Base-by-base conservation (phyloP, 1,140 invertebrate species). In the Drosophila nannoptera region DNA sequence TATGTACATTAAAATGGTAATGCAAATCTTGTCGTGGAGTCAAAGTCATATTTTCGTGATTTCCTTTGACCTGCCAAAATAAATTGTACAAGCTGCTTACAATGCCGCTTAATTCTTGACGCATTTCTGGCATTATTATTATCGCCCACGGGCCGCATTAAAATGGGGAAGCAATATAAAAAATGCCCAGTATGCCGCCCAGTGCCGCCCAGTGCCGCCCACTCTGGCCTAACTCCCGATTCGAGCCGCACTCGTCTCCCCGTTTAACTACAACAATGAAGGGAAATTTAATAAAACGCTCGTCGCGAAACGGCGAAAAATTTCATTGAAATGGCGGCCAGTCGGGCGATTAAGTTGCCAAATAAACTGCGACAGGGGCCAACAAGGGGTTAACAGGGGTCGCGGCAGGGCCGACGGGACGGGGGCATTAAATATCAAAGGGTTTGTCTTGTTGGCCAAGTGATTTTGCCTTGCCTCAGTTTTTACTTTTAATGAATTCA, bases 401-500 rank as follows among this genome's bases (percentile, higher is more conserved):
- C 22, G 22, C 29, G 53, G 16, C 12, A 16, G 12, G 66, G 40
- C 50, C 45, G 33, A 45, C 1, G 9, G 1, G 29, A 1, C 4
- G 7, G 9, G 33, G 68, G 81, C 66, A 86, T 86, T 81, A 86
- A 86, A 86, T 86, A 86, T 86, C 81, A 86, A 86, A 86, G 81
- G 82, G 74, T 73, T 78, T 72, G 74, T 75, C 71, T 75, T 86
- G 74, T 86, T 86, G 77, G 68, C 62, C 38, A 68, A 67, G 58
- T 84, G 77, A 84, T 84, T 84, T 83, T 77, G 29, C 73, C 35
- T 65, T 14, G 12, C 1, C 71, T 72, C 77, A 86, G 81, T 86
- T 86, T 86, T 86, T 86, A 86, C 81, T 86, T 86, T 86, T 86
- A 86, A 86, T 86, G 81, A 86, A 86, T 86, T 86, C 81, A 75